Evolutionary conservation across 2,888 invertebrate species (phyloP).

Genomic region (Coecobrya sp.): DNA sequence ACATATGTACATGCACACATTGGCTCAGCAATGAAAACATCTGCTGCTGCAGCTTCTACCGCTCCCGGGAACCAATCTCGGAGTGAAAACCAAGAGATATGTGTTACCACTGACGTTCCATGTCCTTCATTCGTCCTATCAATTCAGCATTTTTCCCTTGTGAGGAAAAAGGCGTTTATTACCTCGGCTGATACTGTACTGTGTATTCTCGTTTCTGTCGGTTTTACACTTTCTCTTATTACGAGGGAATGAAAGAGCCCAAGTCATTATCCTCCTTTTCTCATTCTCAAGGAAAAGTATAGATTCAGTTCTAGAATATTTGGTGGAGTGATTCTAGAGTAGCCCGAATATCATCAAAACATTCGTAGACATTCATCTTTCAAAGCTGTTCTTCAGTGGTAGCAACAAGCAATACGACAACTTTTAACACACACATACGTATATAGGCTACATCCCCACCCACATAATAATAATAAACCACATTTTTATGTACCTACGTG

Average conservation of each 20-base stretch:
- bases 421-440: neutral
- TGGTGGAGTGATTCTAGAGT: constrained; percentile 32
- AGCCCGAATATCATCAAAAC: constrained; percentile 42
- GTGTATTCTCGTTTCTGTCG: neutral
- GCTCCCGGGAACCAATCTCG: constrained; percentile 32
- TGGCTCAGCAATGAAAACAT: constrained; percentile 26
- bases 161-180: constrained; percentile 38
- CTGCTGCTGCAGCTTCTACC: constrained; percentile 27
- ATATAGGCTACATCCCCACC: neutral
- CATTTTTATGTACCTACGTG: constrained; percentile 32
- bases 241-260: constrained; percentile 18
- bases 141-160: constrained; percentile 25
- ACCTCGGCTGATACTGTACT: neutral
- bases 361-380: constrained; percentile 60
- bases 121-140: constrained; percentile 31
- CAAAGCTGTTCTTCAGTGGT: neutral
- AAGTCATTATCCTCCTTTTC: constrained; percentile 37
- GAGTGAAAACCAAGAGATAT: neutral
- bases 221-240: constrained; percentile 4
- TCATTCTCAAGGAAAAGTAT: neutral
- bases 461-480: neutral
- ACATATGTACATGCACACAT: neutral
- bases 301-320: neutral
- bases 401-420: constrained; percentile 51
- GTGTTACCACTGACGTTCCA: neutral